Evolutionary conservation across 2,797 vertebrate genomes (phyloP), one percentile per base, ranked within the genome.

Genomic region (Picus viridis): DNA sequence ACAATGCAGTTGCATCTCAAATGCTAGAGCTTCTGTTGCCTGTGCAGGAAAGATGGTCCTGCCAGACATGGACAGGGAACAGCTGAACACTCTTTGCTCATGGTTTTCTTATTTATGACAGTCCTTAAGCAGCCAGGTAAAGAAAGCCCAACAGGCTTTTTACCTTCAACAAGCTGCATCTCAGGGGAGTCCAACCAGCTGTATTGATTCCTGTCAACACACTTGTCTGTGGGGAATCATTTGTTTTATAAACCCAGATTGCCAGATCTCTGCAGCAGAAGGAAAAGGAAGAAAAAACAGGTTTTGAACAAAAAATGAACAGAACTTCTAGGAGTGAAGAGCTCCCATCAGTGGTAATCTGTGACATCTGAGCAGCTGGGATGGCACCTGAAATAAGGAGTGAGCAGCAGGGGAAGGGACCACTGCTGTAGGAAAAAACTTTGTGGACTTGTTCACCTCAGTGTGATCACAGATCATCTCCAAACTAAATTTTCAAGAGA

Each of bases 161-260:
- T 69, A 83, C 86, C 63, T 74, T 63, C 76, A 72, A 26, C 56
- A 80, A 80, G 41, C 20, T 1, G 0, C 53, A 23, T 75, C 91
- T 89, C 90, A 78, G 34, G 43, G n/a, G 81, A 86, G 11, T 54
- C 76, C 88, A 69, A 70, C 41, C 56, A 90, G 75, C 75, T 91
- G 39, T 22, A 45, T 6, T 72, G 83, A 80, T 30, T 80, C 65
- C 61, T 88, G 54, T 63, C 64, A 77, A 47, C 58, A 83, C 68
- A 57, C 39, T 68, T 43, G 14, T 83, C 77, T 85, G 77, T 81
- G n/a, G 69, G 65, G 63, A 91, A 69, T 65, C 4, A 2, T 73
- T 92, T 91, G 39, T 71, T 93, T 68, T n/a, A 32, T 41, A 53
- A 74, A 91, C 69, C 71, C 69, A 84, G 36, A 76, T 72, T 91